These are phyloP conservation scores for Peribatodes rhomboidaria DNA, from an alignment of 2,888 invertebrate species.

Conservation along the genomic window DNA sequence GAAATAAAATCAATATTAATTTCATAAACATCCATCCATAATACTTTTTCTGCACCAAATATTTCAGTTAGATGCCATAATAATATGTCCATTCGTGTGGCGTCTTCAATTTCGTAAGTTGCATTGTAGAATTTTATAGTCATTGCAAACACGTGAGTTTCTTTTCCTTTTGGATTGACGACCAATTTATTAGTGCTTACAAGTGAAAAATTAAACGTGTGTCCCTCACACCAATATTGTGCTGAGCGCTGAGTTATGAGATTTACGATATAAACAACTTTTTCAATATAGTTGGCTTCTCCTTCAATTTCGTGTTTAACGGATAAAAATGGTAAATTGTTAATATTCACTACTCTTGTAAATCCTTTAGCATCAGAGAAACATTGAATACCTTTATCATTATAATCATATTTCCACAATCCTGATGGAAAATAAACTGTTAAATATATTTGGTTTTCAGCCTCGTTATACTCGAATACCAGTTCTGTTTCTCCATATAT, in stretches of 20 bases:
- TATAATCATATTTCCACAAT: conserved; percentile 78
- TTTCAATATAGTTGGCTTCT: conserved; percentile 55
- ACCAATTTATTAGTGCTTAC: conserved; percentile 82
- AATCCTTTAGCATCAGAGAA: conserved; percentile 87
- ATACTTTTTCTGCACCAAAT: conserved; percentile 74
- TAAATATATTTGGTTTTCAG: conserved; percentile 71
- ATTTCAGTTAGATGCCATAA: conserved; percentile 58
- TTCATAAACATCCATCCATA: conserved; percentile 84
- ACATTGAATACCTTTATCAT: conserved; percentile 85
- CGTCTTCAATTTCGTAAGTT: conserved; percentile 53
- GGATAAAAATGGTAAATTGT: conserved; percentile 63
- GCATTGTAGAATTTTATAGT: conserved; percentile 60
- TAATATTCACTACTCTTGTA: conserved; percentile 75
- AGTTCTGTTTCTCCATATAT: conserved; percentile 67
- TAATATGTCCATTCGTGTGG: conserved; percentile 53
- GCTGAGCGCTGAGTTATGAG: conserved; percentile 84
- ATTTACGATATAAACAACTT: conserved; percentile 82
- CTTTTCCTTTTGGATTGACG: conserved; percentile 74
- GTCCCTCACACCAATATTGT: conserved; percentile 89
- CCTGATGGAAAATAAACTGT: conserved; percentile 86
- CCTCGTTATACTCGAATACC: conserved; percentile 66
- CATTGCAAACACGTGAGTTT: conserved; percentile 75
- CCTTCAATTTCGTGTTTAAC: conserved; percentile 36
- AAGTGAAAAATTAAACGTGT: conserved; percentile 81
- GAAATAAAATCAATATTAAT: conserved; percentile 62